Base-by-base conservation (phyloP, 2,888 invertebrate species). In the Abscondita cerata region DNA sequence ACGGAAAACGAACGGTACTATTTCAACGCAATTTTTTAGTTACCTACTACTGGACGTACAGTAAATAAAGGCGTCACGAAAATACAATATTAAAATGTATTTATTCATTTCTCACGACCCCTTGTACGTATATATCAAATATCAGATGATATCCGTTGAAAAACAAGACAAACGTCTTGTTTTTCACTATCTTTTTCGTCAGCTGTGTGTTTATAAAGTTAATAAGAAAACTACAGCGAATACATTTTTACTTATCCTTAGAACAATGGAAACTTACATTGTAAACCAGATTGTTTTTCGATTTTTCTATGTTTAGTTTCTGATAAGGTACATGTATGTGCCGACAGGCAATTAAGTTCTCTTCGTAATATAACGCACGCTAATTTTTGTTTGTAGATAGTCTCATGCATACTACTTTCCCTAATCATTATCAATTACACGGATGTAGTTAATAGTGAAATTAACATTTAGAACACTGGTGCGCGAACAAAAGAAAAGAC, bases 401-500 rank as follows among this genome's bases (percentile, higher is more conserved):
- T 25, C 25, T 6, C 25, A 25, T 25, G n/a, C n/a, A 25, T 4
- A 25, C 25, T 25, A 6, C 25, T 25, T 25, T 4, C 2, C 6
- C 6, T 25, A 25, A 25, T 25, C 2, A 25, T 25, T 2, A 25
- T 25, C 25, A 25, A 25, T 25, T 25, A 25, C 25, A 6, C 25
- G 25, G 25, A 25, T 4, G 6, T 25, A 25, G 6, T 25, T 25
- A 25, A 25, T 4, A 25, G 25, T 25, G 4, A 6, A 6, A 25
- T 2, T 4, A 25, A 25, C 4, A 25, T 6, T 4, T 4, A 25
- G 25, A 25, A 6, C 6, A 25, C 6, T 25, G 25, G n/a, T n/a
- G n/a, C n/a, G n/a, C n/a, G n/a, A n/a, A 52, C 44, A 52, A 51
- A 34, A 47, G 53, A 47, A 59, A 25, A 25, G 25, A 25, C 25